A percentile compares a stretch with the other conserved stretches of the same genome.
These are phyloP conservation scores for Trichopoda pennipes DNA, from an alignment of 2,888 invertebrate genomes.

Conservation along the genomic window DNA sequence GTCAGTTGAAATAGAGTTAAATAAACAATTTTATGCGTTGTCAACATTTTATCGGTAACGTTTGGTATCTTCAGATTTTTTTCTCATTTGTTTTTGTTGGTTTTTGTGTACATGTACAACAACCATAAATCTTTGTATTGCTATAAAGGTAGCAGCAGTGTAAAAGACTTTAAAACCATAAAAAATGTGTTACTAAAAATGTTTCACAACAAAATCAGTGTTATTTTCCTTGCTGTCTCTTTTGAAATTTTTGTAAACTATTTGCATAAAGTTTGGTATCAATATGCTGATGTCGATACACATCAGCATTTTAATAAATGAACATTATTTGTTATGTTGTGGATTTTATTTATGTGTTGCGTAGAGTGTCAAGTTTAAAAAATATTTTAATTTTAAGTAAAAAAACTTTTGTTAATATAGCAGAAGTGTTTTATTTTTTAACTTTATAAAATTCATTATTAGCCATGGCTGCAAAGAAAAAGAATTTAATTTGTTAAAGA, in stretches of 20 bases:
- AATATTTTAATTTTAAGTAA: constrained; percentile 46
- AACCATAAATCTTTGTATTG: neutral
- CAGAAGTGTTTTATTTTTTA: no score
- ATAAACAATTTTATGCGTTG: constrained; percentile 27
- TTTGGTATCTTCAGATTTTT: constrained; percentile 49
- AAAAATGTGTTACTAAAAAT: constrained; percentile 51
- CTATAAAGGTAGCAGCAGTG: constrained; percentile 62
- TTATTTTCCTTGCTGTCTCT: no score
- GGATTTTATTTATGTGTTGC: constrained; percentile 21
- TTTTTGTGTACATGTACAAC: no score
- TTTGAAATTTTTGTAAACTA: neutral
- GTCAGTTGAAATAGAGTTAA: neutral
- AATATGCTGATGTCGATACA: neutral
- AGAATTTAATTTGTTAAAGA: no score
- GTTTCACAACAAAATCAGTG: neutral
- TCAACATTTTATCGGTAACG: constrained; percentile 39
- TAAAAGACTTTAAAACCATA: constrained; percentile 61
- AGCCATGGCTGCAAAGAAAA: no score
- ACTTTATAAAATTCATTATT: no score
- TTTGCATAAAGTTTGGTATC: neutral
- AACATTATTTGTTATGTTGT: constrained; percentile 39
- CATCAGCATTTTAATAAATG: neutral
- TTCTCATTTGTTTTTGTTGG: neutral
- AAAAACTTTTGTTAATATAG: neutral
- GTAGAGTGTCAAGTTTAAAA: constrained; percentile 20